A percentile compares a stretch with the other conserved stretches of the same genome.
These are phyloP conservation scores for Liopterus haemorrhoidalis DNA, from an alignment of 2,888 invertebrate genomes.

Conservation along the genomic window DNA sequence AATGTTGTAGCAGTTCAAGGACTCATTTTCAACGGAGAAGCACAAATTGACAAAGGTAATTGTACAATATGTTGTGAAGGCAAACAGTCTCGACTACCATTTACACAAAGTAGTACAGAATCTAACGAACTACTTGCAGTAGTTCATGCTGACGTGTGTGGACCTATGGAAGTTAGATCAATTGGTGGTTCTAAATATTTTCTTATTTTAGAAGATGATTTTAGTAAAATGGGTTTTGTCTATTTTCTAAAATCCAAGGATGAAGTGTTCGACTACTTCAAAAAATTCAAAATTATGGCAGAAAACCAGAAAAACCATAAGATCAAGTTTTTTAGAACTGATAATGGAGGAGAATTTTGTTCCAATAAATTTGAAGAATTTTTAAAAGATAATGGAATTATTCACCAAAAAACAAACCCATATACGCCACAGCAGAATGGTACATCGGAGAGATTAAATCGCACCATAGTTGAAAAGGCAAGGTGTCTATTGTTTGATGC, in stretches of 20 bases:
- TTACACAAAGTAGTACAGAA: slow-evolving; percentile 25
- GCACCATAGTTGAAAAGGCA: slow-evolving; percentile 15
- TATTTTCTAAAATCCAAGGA: slow-evolving; percentile 33
- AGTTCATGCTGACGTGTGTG: slow-evolving; percentile 34
- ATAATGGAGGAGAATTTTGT: slow-evolving; percentile 33
- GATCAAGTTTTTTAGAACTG: slow-evolving; percentile 34
- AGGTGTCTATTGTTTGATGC: slow-evolving; percentile 20
- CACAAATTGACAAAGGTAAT: slow-evolving; percentile 10
- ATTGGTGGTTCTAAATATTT: slow-evolving; percentile 32
- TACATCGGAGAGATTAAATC: slow-evolving; percentile 8
- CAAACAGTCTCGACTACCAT: slow-evolving; percentile 34
- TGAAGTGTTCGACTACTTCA: slow-evolving; percentile 32
- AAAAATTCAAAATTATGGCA: slow-evolving; percentile 33
- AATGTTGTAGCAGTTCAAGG: too few relatives aligned
- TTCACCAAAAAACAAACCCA: slow-evolving; percentile 34
- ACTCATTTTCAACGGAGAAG: slow-evolving; percentile 5
- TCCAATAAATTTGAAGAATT: slow-evolving; percentile 28
- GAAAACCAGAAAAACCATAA: slow-evolving; percentile 33
- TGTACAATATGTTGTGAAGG: slow-evolving; percentile 33
- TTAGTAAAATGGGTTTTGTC: slow-evolving; percentile 30
- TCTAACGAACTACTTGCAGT: slow-evolving; percentile 29
- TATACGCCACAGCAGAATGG: slow-evolving; percentile 38
- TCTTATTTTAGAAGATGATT: slow-evolving; percentile 36
- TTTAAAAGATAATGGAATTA: slow-evolving; percentile 33
- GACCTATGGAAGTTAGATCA: slow-evolving; percentile 28